Percentiles rank a stretch among this genome's conserved stretches.
phyloP scores from a whole-genome alignment of 2,113 vertebrate genomes.

The Ciconia maguari region DNA sequence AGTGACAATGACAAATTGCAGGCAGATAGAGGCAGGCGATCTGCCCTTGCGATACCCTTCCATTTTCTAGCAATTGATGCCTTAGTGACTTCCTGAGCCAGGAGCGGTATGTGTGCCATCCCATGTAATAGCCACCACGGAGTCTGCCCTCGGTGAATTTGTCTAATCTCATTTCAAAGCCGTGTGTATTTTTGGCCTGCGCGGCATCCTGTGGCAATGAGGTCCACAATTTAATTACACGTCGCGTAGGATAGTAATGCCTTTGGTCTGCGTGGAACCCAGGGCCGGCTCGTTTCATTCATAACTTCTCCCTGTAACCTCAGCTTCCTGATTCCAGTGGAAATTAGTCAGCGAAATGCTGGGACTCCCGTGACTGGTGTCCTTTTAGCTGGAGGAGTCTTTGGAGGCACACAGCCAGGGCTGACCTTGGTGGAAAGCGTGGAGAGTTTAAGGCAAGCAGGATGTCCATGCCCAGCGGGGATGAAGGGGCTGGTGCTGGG shows the following conservation, averaged over 20 bases:
- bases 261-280: not conserved
- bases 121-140: not conserved
- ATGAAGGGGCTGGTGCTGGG: not conserved
- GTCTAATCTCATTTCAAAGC: constrained; percentile 57
- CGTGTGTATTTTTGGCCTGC: not conserved
- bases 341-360: constrained; percentile 21
- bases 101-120: not conserved
- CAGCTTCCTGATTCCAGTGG: constrained; percentile 54
- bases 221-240: constrained; percentile 35
- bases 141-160: not conserved
- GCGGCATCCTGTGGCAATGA: not conserved
- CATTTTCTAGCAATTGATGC: not conserved
- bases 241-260: not conserved
- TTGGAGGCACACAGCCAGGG: not conserved
- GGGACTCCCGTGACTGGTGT: not conserved
- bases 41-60: not conserved
- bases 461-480: rapidly evolving
- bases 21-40: not conserved
- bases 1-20: not conserved
- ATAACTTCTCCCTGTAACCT: constrained; percentile 32
- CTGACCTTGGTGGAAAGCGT: not conserved
- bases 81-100: not conserved
- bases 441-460: not conserved
- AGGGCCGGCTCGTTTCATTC: constrained; percentile 17
- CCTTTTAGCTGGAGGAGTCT: not conserved